phyloP scores from a whole-genome alignment of 2,797 vertebrate species.

The Apodemus agrarius region DNA sequence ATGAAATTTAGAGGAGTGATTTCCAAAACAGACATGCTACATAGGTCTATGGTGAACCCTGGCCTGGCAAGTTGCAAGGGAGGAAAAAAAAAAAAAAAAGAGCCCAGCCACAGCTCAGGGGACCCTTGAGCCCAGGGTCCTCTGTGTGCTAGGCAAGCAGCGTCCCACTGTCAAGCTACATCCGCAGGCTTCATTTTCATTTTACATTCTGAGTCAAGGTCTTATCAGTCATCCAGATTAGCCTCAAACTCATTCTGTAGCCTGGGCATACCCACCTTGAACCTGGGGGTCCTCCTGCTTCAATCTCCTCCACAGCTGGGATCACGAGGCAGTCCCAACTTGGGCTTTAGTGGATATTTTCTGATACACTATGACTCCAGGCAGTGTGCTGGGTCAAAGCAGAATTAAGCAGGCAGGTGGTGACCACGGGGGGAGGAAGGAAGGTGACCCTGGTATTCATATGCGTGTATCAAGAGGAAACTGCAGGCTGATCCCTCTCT shows the following conservation, averaged over 20 bases:
- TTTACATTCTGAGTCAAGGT: not conserved
- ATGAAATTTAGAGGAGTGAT: not conserved
- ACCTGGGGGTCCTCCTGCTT: not conserved
- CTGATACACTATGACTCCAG: not conserved
- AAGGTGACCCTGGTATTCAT: constrained; percentile 80
- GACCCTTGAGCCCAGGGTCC: not conserved
- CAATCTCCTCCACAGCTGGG: not conserved
- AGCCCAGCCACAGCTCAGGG: not conserved
- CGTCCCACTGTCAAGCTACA: not conserved
- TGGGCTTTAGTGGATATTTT: not conserved
- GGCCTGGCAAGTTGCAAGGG: not conserved
- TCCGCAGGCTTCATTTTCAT: not conserved
- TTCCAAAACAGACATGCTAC: not conserved
- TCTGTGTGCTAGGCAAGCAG: too few species aligned
- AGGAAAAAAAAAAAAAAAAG: not conserved
- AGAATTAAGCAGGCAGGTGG: not conserved
- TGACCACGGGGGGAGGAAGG: not conserved
- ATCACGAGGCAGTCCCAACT: not conserved
- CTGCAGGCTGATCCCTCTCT: constrained; percentile 79
- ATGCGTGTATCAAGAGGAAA: constrained; percentile 29
- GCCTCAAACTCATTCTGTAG: not conserved
- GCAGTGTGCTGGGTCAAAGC: not conserved
- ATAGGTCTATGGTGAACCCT: rapidly evolving
- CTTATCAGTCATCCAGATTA: not conserved
- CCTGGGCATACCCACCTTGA: not conserved